A percentile compares a stretch with the other conserved stretches of the same genome.
Evolutionary conservation across 2,797 vertebrate genomes (phyloP).

Genomic region (Protonibea diacanthus): DNA sequence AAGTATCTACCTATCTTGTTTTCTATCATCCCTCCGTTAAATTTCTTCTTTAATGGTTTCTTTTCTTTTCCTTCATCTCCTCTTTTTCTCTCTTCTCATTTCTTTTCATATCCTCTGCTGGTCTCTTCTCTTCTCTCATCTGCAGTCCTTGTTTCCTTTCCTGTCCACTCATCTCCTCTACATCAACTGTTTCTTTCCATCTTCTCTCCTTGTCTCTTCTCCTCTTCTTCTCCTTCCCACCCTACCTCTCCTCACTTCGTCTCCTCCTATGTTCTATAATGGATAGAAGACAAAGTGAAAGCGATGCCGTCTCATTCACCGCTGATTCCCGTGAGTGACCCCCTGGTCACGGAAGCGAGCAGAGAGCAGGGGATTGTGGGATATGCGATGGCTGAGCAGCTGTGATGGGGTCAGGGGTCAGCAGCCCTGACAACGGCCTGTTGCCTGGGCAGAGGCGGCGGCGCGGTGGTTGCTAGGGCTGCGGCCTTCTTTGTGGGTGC

Average conservation of each 20-base stretch:
- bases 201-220: neutral
- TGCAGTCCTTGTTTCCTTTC: neutral
- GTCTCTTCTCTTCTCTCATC: neutral
- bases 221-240: no score
- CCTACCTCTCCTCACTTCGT: neutral
- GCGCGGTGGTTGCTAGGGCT: constrained; percentile 58
- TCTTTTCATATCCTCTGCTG: neutral
- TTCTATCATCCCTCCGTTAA: no score
- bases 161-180: neutral
- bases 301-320: constrained; percentile 35
- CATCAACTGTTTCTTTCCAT: no score
- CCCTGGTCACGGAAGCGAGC: constrained; percentile 68
- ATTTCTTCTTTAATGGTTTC: no score
- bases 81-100: neutral
- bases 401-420: constrained; percentile 75
- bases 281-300: constrained; percentile 36
- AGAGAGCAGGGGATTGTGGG: constrained; percentile 70
- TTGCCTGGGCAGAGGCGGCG: constrained; percentile 70
- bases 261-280: neutral
- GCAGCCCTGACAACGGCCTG: constrained; percentile 63
- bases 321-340: constrained; percentile 52
- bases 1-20: no score
- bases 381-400: constrained; percentile 71
- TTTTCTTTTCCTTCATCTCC: neutral
- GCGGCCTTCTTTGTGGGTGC: constrained; percentile 53